These are phyloP conservation scores for Zaprionus capensis DNA, from an alignment of 1,140 invertebrate species.

Conservation along the genomic window DNA sequence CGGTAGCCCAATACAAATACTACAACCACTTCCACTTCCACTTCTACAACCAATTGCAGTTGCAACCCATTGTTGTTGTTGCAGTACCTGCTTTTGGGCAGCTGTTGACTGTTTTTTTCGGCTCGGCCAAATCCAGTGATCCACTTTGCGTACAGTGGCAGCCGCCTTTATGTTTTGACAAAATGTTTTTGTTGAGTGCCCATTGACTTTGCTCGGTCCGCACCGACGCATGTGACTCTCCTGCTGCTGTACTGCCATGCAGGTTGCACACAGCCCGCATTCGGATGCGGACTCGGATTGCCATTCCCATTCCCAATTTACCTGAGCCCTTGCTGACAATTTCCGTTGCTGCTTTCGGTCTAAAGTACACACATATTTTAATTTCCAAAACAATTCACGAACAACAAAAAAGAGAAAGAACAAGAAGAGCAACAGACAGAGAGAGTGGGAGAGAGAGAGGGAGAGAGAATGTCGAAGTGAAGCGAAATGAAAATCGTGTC, in stretches of 20 bases:
- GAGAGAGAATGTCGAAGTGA: background rate
- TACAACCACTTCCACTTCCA: background rate
- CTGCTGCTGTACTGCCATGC: slow-evolving; percentile 23
- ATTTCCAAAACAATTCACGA: slow-evolving; percentile 75
- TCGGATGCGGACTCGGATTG: slow-evolving; percentile 17
- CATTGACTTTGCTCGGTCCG: slow-evolving; percentile 64
- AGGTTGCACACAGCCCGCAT: slow-evolving; percentile 57
- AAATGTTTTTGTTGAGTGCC: slow-evolving; percentile 80
- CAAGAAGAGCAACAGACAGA: slow-evolving; percentile 20
- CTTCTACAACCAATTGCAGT: background rate
- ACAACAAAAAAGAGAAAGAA: slow-evolving; percentile 53
- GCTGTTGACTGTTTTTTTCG: slow-evolving; percentile 56
- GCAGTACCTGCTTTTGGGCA: slow-evolving; percentile 49
- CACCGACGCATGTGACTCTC: slow-evolving; percentile 23
- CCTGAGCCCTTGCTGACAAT: slow-evolving; percentile 47
- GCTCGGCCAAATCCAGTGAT: slow-evolving; percentile 71
- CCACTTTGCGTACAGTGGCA: slow-evolving; percentile 79
- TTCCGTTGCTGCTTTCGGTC: slow-evolving; percentile 38
- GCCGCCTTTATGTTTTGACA: slow-evolving; percentile 77
- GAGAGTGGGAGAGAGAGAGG: background rate
- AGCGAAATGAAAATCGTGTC: slow-evolving; percentile 27
- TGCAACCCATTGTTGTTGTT: slow-evolving; percentile 5
- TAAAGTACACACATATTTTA: slow-evolving; percentile 73
- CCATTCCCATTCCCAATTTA: slow-evolving; percentile 42
- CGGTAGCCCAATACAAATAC: slow-evolving; percentile 29